A percentile compares a stretch with the other conserved stretches of the same genome.
Evolutionary conservation across 2,888 invertebrate genomes (phyloP).

Genomic region (Periphyllus acericola): DNA sequence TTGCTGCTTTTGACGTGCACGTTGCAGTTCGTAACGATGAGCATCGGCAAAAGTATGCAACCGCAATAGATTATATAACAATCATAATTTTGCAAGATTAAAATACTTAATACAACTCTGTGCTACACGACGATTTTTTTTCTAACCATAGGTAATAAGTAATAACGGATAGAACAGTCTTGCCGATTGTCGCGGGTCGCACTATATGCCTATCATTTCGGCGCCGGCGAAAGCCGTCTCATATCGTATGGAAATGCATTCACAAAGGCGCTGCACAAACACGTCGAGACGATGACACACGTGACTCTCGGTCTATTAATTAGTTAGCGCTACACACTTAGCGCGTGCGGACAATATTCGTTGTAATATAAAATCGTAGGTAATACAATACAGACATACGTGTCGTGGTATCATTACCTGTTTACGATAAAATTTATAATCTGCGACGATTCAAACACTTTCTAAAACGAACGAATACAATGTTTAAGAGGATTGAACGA

Average conservation of each 20-base stretch:
- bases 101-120: too few relatives aligned
- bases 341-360: neutral
- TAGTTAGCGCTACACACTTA: neutral
- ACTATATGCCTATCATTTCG: neutral
- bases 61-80: too few relatives aligned
- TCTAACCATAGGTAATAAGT: too few relatives aligned
- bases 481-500: too few relatives aligned
- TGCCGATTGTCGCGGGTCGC: neutral
- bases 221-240: neutral
- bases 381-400: neutral
- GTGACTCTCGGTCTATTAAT: neutral
- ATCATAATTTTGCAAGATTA: too few relatives aligned
- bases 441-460: neutral
- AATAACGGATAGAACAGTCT: too few relatives aligned
- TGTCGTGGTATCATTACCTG: neutral
- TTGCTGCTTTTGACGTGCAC: neutral
- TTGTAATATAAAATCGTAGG: neutral
- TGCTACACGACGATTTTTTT: neutral
- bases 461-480: neutral
- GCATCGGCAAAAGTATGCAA: too few relatives aligned
- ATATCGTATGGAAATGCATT: neutral
- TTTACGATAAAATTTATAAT: neutral
- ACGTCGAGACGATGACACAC: neutral
- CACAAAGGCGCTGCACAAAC: neutral
- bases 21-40: too few relatives aligned